These are phyloP conservation scores for Hylaea fasciaria DNA, from an alignment of 2,888 invertebrate species.

Conservation along the genomic window DNA sequence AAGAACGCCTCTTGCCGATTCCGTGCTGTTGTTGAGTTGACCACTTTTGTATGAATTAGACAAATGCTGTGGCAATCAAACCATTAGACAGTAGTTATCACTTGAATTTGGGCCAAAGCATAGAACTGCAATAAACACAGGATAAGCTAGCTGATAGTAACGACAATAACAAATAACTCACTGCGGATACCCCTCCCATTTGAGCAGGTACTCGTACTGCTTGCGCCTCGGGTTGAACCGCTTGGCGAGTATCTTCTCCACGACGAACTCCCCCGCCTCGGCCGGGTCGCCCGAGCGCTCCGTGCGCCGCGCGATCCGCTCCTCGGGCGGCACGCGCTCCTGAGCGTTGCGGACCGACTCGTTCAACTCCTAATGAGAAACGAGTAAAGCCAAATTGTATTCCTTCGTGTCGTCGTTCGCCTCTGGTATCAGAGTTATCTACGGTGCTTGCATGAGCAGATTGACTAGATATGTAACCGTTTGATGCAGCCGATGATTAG, in stretches of 20 bases:
- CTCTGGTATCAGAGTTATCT: no score
- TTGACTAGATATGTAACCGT: not conserved
- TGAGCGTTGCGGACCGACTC: slow-evolving; percentile 78
- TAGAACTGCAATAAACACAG: no score
- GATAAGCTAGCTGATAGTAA: no score
- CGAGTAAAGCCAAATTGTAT: not conserved
- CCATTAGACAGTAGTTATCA: no score
- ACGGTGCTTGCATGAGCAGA: no score
- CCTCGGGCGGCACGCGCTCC: slow-evolving; percentile 78
- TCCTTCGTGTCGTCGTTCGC: no score
- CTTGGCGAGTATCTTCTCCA: slow-evolving; percentile 94
- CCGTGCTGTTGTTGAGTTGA: no score
- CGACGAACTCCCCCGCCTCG: slow-evolving; percentile 88
- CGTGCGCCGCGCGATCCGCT: slow-evolving; percentile 79
- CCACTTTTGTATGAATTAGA: no score
- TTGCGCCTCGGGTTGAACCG: slow-evolving; percentile 91
- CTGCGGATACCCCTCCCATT: slow-evolving; percentile 93
- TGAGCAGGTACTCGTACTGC: slow-evolving; percentile 92
- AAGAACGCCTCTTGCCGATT: no score
- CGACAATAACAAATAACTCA: slow-evolving; percentile 48
- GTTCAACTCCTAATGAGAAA: slow-evolving; percentile 50
- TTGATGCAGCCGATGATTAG: no score
- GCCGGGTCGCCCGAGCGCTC: slow-evolving; percentile 66
- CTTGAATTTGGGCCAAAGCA: no score
- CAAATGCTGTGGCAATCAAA: no score